Percentiles rank a stretch among this genome's conserved stretches.
Conservation (phyloP, 92 coral and sea anemone genomes). For the Zoanthus sociatus region DNA sequence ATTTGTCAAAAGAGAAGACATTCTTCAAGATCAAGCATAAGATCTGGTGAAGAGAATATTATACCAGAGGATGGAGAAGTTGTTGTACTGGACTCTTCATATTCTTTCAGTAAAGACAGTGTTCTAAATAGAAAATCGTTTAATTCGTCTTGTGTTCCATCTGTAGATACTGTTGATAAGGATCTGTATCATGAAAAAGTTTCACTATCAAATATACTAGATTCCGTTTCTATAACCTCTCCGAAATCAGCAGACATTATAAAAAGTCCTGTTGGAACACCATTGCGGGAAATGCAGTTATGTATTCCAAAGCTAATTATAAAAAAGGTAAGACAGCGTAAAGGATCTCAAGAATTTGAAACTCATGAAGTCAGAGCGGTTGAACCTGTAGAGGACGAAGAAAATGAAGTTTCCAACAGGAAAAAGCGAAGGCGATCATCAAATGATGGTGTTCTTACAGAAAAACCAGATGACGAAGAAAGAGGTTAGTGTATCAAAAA, state of each 20-base stretch:
- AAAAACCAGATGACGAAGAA: constrained; percentile 57
- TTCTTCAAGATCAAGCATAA: constrained; percentile 56
- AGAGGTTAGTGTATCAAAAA: constrained; percentile 48
- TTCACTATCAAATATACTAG: constrained; percentile 20
- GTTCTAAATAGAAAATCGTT: neutral
- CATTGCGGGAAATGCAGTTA: constrained; percentile 73
- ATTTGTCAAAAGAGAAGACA: constrained; percentile 24
- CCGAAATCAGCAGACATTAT: constrained; percentile 26
- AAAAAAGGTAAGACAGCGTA: constrained; percentile 80
- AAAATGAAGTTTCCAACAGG: constrained; percentile 57
- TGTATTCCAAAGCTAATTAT: constrained; percentile 94
- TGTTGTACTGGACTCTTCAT: constrained; percentile 45
- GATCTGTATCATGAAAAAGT: constrained; percentile 26
- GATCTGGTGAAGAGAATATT: constrained; percentile 43
- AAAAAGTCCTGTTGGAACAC: constrained; percentile 49
- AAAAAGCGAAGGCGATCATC: constrained; percentile 75
- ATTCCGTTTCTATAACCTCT: constrained; percentile 2
- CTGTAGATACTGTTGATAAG: constrained; percentile 8
- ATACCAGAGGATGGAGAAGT: constrained; percentile 30
- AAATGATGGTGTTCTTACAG: constrained; percentile 60
- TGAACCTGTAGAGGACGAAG: constrained; percentile 68
- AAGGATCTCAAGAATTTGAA: constrained; percentile 87
- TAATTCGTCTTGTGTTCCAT: constrained; percentile 6
- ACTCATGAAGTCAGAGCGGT: constrained; percentile 92
- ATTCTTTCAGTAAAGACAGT: constrained; percentile 20